Percentiles rank a stretch among this genome's conserved stretches.
Conservation (phyloP, 2,113 vertebrate species). For the Epinephelus fuscoguttatus region DNA sequence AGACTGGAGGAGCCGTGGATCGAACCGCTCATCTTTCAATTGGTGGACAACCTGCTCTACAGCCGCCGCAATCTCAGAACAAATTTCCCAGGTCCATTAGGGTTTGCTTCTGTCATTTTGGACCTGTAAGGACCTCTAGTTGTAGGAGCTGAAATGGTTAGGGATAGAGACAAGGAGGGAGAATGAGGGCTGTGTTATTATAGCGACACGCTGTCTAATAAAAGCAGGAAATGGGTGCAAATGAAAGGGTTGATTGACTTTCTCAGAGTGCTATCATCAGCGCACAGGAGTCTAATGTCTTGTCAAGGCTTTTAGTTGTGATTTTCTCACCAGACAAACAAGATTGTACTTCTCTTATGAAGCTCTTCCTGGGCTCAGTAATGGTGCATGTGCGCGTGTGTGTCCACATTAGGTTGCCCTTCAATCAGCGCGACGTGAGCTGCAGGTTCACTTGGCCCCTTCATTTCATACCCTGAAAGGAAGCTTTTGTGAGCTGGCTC, state of each 20-base stretch:
- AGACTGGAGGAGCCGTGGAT: no score
- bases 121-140: no score
- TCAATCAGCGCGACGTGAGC: constrained; percentile 61
- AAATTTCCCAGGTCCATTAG: no score
- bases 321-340: constrained; percentile 41
- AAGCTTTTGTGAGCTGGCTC: constrained; percentile 66
- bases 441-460: constrained; percentile 62
- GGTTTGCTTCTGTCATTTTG: no score
- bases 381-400: constrained; percentile 17
- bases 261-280: constrained; percentile 29
- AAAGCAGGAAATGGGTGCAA: constrained; percentile 38
- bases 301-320: constrained; percentile 21
- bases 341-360: constrained; percentile 6
- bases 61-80: no score
- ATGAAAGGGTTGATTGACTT: constrained; percentile 35
- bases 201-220: background rate
- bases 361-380: constrained; percentile 2
- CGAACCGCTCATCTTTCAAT: no score
- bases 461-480: constrained; percentile 66
- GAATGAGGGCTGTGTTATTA: background rate
- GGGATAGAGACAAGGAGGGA: background rate
- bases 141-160: background rate
- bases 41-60: no score
- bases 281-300: constrained; percentile 14
- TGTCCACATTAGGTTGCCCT: constrained; percentile 47